Conservation (phyloP, 1,140 invertebrate genomes). For the Dinoponera quadriceps region DNA sequence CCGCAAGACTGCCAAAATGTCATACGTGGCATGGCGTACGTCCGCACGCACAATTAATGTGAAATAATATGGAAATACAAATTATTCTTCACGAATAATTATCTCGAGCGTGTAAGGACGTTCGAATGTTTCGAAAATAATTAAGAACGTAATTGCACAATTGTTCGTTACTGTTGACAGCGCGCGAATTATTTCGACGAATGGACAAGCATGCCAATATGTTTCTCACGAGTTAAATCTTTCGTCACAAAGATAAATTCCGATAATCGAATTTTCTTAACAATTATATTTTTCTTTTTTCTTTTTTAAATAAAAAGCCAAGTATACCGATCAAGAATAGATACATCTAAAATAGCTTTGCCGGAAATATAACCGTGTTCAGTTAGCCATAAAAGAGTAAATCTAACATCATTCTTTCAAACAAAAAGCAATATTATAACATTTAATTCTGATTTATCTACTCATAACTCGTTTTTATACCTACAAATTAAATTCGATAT, state of each 20-base stretch:
- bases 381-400: not conserved
- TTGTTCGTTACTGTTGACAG: not conserved
- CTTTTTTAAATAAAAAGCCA: not conserved
- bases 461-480: not conserved
- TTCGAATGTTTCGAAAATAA: not conserved
- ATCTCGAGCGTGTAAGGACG: not conserved
- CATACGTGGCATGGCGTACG: slow-evolving; percentile 9
- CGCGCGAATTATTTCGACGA: not conserved
- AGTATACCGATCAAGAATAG: not conserved
- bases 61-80: not conserved
- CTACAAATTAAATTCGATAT: too few relatives aligned
- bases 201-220: not conserved
- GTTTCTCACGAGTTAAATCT: not conserved
- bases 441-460: not conserved
- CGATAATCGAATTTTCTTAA: not conserved
- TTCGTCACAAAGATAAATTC: not conserved
- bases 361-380: not conserved
- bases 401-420: not conserved
- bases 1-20: slow-evolving; percentile 39
- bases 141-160: too few relatives aligned
- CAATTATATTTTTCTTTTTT: slow-evolving; percentile 6
- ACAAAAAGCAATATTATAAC: not conserved
- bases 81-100: slow-evolving; percentile 9
- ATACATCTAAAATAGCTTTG: not conserved
- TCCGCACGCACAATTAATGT: slow-evolving; percentile 23